Conservation (phyloP, 2,797 vertebrate genomes). For the Limnodromus scolopaceus region DNA sequence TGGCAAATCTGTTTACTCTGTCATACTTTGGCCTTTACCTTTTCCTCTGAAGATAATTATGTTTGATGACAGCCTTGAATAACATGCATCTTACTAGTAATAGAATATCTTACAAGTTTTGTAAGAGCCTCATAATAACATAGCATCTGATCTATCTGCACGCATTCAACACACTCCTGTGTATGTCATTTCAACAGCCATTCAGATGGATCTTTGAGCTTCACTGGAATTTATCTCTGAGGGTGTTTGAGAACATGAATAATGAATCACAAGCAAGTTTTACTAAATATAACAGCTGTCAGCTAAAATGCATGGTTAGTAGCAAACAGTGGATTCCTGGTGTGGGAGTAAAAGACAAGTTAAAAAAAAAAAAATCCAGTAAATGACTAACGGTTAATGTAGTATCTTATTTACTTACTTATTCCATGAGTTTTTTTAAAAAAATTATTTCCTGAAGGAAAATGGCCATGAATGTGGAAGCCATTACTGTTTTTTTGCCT, state of each 20-base stretch:
- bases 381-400: neutral
- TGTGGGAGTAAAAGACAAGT: neutral
- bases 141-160: neutral
- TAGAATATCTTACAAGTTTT: neutral
- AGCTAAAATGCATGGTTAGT: neutral
- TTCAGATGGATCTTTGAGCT: constrained; percentile 25
- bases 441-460: neutral
- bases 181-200: neutral
- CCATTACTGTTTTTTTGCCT: neutral
- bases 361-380: neutral
- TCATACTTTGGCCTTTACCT: neutral
- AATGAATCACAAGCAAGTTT: constrained; percentile 32
- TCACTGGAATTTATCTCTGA: constrained; percentile 28
- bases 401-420: neutral
- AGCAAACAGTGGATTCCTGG: neutral
- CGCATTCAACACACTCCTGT: neutral
- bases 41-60: neutral
- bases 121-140: neutral
- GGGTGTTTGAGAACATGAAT: constrained; percentile 5
- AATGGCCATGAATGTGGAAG: neutral
- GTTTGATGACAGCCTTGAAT: neutral
- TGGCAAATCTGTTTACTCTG: neutral
- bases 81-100: neutral
- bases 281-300: constrained; percentile 7
- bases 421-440: neutral